phyloP scores from a whole-genome alignment of 2,888 invertebrate species.

The Hyppa rectilinea region DNA sequence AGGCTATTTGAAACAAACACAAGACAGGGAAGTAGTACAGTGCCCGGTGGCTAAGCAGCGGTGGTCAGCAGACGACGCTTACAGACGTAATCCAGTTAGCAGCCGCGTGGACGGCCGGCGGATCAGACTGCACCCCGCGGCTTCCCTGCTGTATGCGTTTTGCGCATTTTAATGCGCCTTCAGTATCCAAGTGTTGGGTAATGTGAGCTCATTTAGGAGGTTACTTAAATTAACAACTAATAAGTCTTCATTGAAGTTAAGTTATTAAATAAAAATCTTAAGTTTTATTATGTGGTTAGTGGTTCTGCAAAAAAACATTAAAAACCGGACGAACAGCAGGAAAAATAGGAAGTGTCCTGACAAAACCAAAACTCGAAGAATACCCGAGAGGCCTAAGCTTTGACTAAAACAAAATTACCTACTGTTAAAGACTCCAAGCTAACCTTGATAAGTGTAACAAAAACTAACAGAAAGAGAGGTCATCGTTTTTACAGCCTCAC shows the following conservation, averaged over 20 bases:
- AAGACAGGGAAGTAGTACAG: constrained; percentile 13
- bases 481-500: constrained; percentile 21
- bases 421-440: constrained; percentile 24
- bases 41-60: constrained; percentile 21
- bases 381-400: constrained; percentile 9
- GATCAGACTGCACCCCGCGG: constrained; percentile 61
- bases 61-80: constrained; percentile 44
- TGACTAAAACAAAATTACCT: constrained; percentile 14
- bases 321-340: neutral
- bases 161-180: constrained; percentile 50
- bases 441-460: constrained; percentile 54
- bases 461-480: constrained; percentile 53
- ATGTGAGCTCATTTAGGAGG: constrained; percentile 35
- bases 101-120: constrained; percentile 44
- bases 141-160: constrained; percentile 68
- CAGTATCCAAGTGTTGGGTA: constrained; percentile 20
- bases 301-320: neutral
- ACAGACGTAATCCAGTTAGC: constrained; percentile 64
- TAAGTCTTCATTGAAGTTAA: constrained; percentile 24
- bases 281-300: neutral
- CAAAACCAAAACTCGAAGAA: neutral
- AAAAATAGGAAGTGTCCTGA: neutral
- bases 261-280: neutral
- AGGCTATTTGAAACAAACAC: neutral
- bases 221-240: no score